phyloP scores from a whole-genome alignment of 2,113 vertebrate species.

The Jacana jacana region DNA sequence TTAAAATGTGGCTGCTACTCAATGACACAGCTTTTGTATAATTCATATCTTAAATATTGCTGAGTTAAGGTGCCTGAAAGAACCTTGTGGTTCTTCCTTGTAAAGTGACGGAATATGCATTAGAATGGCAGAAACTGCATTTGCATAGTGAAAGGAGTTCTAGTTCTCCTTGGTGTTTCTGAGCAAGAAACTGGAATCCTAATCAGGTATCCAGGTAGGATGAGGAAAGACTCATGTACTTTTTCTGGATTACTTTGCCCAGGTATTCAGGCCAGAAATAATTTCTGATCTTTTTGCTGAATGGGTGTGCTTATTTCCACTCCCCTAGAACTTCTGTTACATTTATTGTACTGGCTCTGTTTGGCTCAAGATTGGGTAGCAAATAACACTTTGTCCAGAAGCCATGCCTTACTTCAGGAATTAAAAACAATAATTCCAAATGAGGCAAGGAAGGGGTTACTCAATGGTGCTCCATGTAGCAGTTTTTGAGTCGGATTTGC shows the following conservation, averaged over 20 bases:
- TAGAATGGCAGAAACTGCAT: background rate
- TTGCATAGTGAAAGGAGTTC: background rate
- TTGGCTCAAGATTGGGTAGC: background rate
- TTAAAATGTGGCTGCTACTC: background rate
- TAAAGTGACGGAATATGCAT: background rate
- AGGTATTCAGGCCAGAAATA: background rate
- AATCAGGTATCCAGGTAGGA: background rate
- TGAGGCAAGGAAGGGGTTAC: background rate
- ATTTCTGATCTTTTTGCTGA: background rate
- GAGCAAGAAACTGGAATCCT: background rate
- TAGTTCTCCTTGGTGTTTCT: background rate
- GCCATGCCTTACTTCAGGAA: background rate
- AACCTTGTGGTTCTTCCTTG: background rate
- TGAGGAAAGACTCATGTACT: background rate
- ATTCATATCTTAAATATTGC: background rate
- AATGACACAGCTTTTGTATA: background rate
- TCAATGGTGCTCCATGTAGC: fast-evolving
- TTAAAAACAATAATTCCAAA: background rate
- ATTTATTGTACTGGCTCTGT: background rate
- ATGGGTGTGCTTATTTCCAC: background rate
- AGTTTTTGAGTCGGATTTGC: background rate
- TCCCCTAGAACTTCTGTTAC: background rate
- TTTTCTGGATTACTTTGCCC: background rate
- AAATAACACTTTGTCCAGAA: background rate
- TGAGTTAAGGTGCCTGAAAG: background rate